phyloP scores from a whole-genome alignment of 2,888 invertebrate genomes.

The Neelides folsomi region DNA sequence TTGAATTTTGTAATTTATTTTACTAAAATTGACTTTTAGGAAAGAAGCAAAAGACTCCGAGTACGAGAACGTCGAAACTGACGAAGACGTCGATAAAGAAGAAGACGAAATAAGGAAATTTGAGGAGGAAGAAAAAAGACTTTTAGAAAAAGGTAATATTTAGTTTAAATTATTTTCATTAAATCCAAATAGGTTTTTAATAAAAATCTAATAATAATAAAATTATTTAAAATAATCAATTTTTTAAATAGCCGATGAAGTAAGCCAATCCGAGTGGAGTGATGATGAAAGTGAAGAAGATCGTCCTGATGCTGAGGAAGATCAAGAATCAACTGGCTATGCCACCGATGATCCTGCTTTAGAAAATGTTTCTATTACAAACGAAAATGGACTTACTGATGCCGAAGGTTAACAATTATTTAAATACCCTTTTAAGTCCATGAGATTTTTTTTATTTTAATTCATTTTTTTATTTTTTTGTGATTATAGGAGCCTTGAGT shows the following conservation, averaged over 20 bases:
- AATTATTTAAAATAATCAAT: background rate
- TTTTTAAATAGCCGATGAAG: slow-evolving; percentile 29
- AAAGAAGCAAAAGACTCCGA: slow-evolving; percentile 35
- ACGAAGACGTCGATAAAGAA: slow-evolving; percentile 33
- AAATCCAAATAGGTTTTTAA: too few relatives aligned
- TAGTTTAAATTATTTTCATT: background rate
- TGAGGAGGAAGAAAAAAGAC: slow-evolving; percentile 42
- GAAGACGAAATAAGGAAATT: slow-evolving; percentile 41
- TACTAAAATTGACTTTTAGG: slow-evolving; percentile 17
- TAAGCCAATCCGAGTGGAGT: slow-evolving; percentile 74
- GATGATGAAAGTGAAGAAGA: slow-evolving; percentile 52
- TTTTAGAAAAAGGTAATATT: slow-evolving; percentile 28
- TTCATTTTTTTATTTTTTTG: slow-evolving; percentile 9
- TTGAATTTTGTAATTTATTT: background rate
- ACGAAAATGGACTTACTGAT: slow-evolving; percentile 73
- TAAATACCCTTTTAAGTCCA: slow-evolving; percentile 3
- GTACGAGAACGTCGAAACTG: slow-evolving; percentile 36
- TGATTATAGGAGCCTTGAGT: slow-evolving; percentile 53
- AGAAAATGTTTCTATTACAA: slow-evolving; percentile 70
- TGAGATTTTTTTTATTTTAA: background rate
- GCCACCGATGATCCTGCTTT: slow-evolving; percentile 77
- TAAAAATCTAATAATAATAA: too few relatives aligned
- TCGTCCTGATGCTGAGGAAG: slow-evolving; percentile 46
- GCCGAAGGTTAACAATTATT: slow-evolving; percentile 51
- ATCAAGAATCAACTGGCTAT: slow-evolving; percentile 59